Evolutionary conservation across 2,113 vertebrate genomes (phyloP).

Genomic region (Gymnocephalus cernua): DNA sequence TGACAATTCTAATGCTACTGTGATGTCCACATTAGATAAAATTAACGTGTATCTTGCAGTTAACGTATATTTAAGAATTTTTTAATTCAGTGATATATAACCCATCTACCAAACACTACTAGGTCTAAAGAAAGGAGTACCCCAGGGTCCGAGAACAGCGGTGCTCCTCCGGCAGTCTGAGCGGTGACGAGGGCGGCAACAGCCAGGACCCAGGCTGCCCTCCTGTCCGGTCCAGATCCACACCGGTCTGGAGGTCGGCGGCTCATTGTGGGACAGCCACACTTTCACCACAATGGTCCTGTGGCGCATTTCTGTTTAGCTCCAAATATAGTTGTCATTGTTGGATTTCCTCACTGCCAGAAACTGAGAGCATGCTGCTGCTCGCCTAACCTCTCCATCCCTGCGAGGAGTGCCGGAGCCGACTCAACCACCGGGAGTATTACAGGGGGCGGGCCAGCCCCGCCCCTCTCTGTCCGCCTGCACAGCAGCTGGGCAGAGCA

Average conservation of each 20-base stretch:
- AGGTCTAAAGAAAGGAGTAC: conserved; percentile 38
- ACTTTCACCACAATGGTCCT: not conserved
- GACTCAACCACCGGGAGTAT: not conserved
- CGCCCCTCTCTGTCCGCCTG: conserved; percentile 41
- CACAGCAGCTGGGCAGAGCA: not conserved
- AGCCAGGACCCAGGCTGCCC: conserved; percentile 49
- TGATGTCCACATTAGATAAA: too few relatives aligned
- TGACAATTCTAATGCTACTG: too few relatives aligned
- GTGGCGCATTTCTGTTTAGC: conserved; percentile 9
- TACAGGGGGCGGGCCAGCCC: conserved; percentile 1
- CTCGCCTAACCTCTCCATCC: conserved; percentile 46
- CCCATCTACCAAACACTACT: not conserved
- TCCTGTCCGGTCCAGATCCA: conserved; percentile 3
- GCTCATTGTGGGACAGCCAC: conserved; percentile 52
- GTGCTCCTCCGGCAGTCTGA: conserved; percentile 3
- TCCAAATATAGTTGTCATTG: not conserved
- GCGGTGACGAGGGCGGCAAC: conserved; percentile 35
- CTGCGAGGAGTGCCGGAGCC: conserved; percentile 5
- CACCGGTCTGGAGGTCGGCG: conserved; percentile 12
- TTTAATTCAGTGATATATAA: not conserved
- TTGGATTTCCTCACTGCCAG: not conserved
- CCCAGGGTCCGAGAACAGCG: conserved; percentile 61
- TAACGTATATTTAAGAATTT: too few relatives aligned
- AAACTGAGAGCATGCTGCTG: conserved; percentile 20
- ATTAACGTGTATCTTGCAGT: too few relatives aligned